These are phyloP conservation scores for Tenualosa thibaudeaui DNA, from an alignment of 2,797 vertebrate genomes.

Conservation along the genomic window DNA sequence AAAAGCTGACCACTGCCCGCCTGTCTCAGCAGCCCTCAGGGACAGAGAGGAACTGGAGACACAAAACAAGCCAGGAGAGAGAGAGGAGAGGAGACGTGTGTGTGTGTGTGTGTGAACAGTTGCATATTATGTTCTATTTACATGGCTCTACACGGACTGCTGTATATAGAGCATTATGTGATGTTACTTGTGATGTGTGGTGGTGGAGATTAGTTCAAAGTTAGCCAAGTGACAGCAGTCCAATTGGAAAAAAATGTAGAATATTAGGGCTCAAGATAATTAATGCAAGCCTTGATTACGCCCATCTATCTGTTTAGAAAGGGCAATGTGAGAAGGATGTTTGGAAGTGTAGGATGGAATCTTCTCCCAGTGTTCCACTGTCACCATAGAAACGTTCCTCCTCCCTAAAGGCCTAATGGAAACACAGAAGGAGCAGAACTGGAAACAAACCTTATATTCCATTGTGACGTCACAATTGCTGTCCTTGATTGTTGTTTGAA, in stretches of 20 bases:
- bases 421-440: not conserved
- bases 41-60: no score
- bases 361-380: not conserved
- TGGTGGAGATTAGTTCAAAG: not conserved
- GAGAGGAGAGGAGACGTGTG: no score
- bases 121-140: no score
- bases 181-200: not conserved
- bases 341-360: not conserved
- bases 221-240: not conserved
- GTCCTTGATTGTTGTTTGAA: not conserved
- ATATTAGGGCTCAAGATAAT: not conserved
- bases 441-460: not conserved
- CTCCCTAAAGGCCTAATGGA: not conserved
- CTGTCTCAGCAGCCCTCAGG: no score
- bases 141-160: no score
- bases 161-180: not conserved
- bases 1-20: no score
- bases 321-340: not conserved
- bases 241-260: not conserved
- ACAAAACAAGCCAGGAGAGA: no score
- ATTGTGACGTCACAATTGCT: constrained; percentile 8
- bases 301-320: not conserved
- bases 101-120: not conserved
- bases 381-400: not conserved
- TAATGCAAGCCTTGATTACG: not conserved